These are phyloP conservation scores for Eretmocerus hayati DNA, from an alignment of 2,888 invertebrate genomes.

Conservation along the genomic window DNA sequence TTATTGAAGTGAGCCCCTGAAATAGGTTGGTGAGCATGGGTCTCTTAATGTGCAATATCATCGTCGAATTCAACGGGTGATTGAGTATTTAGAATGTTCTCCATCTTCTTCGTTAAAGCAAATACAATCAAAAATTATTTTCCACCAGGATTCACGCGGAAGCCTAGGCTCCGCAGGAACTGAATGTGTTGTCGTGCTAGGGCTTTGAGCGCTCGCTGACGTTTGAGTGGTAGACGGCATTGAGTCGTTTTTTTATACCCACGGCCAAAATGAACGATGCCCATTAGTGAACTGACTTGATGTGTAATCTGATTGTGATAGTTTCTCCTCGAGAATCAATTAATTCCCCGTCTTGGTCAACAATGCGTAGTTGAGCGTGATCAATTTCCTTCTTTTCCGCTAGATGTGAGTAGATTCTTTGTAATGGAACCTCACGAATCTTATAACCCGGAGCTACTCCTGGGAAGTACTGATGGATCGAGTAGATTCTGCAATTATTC, in stretches of 20 bases:
- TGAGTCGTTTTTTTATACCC: not conserved
- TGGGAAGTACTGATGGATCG: not conserved
- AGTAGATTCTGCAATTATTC: not conserved
- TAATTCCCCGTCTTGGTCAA: not conserved
- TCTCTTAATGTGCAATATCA: conserved; percentile 16
- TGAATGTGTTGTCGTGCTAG: not conserved
- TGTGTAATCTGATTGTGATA: not conserved
- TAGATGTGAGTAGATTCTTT: not conserved
- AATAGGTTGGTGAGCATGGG: conserved; percentile 14
- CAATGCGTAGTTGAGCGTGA: not conserved
- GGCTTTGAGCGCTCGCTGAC: not conserved
- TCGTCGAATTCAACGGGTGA: conserved; percentile 15
- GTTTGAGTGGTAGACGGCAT: not conserved
- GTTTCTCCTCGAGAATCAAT: not conserved
- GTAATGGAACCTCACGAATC: not conserved
- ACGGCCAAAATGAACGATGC: not conserved
- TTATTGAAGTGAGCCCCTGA: conserved; percentile 11
- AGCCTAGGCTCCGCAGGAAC: too few relatives aligned
- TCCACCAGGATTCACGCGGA: too few relatives aligned
- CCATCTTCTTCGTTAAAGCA: not conserved
- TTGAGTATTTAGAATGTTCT: too few relatives aligned
- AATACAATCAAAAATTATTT: not conserved
- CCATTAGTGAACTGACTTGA: not conserved
- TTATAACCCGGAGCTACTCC: not conserved
- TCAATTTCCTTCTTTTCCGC: not conserved